These are phyloP conservation scores for Parnassius mnemosyne DNA, from an alignment of 2,888 invertebrate genomes.

Conservation along the genomic window DNA sequence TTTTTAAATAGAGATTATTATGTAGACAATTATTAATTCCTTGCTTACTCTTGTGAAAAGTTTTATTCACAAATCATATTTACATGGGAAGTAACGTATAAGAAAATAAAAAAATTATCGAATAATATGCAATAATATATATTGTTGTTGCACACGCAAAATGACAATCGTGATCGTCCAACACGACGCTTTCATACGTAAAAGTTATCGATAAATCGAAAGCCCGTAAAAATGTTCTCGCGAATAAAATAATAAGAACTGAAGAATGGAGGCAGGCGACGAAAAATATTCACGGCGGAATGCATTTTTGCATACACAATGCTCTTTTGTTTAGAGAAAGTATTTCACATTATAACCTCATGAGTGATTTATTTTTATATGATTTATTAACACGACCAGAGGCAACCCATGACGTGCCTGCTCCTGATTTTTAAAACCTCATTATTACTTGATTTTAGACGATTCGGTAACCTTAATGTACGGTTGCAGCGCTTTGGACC, in stretches of 20 bases:
- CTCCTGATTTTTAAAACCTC: constrained; percentile 32
- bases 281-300: constrained; percentile 74
- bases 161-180: constrained; percentile 69
- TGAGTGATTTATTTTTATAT: constrained; percentile 77
- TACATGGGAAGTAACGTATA: not conserved
- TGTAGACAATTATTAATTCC: no score
- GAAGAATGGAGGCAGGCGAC: constrained; percentile 64
- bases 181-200: constrained; percentile 68
- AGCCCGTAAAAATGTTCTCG: constrained; percentile 49
- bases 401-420: constrained; percentile 47
- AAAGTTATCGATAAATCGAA: constrained; percentile 70
- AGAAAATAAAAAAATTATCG: constrained; percentile 31
- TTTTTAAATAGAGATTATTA: no score
- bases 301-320: constrained; percentile 79
- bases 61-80: no score
- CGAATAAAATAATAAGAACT: constrained; percentile 58
- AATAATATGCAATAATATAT: constrained; percentile 40
- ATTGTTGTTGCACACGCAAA: constrained; percentile 54
- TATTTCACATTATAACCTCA: constrained; percentile 75
- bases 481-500: no score
- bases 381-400: constrained; percentile 65
- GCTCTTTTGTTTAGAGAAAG: constrained; percentile 79
- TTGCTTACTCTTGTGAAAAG: no score
- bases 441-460: not conserved
- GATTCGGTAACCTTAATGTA: no score